Percentiles rank a stretch among this genome's conserved stretches.
These are phyloP conservation scores for Macropis europaea DNA, from an alignment of 2,888 invertebrate genomes.

Conservation along the genomic window DNA sequence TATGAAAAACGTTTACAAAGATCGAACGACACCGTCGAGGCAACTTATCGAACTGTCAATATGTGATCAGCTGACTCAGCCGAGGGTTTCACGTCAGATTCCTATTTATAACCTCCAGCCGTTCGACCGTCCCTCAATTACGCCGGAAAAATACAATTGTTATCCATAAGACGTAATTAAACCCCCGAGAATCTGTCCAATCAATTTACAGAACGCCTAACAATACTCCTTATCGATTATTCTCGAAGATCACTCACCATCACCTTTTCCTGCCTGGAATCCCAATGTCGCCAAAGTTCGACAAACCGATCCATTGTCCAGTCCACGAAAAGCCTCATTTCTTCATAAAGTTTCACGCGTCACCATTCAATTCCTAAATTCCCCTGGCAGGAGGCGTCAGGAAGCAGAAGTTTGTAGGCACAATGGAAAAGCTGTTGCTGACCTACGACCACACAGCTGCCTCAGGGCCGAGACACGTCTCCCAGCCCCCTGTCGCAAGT, in stretches of 20 bases:
- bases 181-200: neutral
- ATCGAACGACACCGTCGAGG: slow-evolving; percentile 42
- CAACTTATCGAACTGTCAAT: slow-evolving; percentile 74
- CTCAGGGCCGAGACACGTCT: neutral
- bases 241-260: too few relatives aligned
- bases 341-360: too few relatives aligned
- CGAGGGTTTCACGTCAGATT: slow-evolving; percentile 34
- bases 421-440: slow-evolving; percentile 54
- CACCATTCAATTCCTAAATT: neutral
- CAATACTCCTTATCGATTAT: too few relatives aligned
- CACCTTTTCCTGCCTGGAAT: too few relatives aligned
- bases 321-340: too few relatives aligned
- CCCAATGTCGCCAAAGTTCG: too few relatives aligned
- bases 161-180: neutral
- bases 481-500: neutral
- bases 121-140: slow-evolving; percentile 10
- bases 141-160: slow-evolving; percentile 16
- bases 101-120: slow-evolving; percentile 56
- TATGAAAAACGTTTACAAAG: slow-evolving; percentile 26
- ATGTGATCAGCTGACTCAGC: slow-evolving; percentile 75
- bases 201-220: neutral
- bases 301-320: too few relatives aligned
- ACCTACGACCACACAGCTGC: slow-evolving; percentile 58
- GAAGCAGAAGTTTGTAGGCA: neutral
- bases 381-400: neutral